Conservation (phyloP, 2,797 vertebrate genomes). For the Chiloscyllium punctatum region DNA sequence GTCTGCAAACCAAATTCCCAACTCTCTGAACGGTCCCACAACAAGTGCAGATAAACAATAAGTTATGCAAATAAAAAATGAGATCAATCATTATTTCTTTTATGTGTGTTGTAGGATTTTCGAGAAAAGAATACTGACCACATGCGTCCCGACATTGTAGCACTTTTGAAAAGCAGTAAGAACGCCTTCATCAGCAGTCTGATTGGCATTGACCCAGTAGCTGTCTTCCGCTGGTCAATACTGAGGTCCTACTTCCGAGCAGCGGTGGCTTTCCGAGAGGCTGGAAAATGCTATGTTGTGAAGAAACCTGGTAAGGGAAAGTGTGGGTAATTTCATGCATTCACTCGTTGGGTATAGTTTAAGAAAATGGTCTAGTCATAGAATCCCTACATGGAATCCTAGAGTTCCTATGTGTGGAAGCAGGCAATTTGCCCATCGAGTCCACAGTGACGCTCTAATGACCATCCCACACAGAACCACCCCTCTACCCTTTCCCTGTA, state of each 20-base stretch:
- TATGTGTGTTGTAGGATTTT: slow-evolving; percentile 73
- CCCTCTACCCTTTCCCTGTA: no score
- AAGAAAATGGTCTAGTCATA: no score
- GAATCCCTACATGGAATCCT: no score
- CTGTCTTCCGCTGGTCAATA: slow-evolving; percentile 92
- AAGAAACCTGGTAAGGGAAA: slow-evolving; percentile 75
- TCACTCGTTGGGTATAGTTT: not conserved
- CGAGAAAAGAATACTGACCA: slow-evolving; percentile 98
- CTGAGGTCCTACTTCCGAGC: slow-evolving; percentile 90
- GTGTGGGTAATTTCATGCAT: not conserved
- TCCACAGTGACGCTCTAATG: no score
- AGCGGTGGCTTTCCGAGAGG: slow-evolving; percentile 77
- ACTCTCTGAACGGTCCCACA: no score
- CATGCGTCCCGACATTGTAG: slow-evolving; percentile 94
- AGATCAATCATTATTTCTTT: not conserved
- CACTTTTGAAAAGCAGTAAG: slow-evolving; percentile 86
- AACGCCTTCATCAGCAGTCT: slow-evolving; percentile 88
- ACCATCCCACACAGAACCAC: no score
- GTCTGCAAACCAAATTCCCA: no score
- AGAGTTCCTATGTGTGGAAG: no score
- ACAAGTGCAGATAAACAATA: no score
- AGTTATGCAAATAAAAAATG: not conserved
- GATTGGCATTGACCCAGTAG: slow-evolving; percentile 88
- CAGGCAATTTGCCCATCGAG: no score
- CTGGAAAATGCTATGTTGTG: slow-evolving; percentile 71